Evolutionary conservation across 2,888 invertebrate genomes (phyloP).

Genomic region (Tanypteryx hageni): DNA sequence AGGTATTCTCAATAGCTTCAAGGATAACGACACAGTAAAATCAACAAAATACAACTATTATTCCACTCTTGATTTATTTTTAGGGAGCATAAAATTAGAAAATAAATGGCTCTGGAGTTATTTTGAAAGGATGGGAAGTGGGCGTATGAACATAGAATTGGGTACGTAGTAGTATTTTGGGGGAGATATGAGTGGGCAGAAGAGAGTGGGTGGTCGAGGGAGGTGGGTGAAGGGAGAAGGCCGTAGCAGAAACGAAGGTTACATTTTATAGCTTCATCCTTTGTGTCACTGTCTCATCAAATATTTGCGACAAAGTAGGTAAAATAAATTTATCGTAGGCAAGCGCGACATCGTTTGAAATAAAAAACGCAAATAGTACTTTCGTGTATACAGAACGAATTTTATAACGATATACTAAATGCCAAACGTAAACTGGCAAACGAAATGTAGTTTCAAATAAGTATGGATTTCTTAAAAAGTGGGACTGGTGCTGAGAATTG

Average conservation of each 20-base stretch:
- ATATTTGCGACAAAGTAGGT: not conserved
- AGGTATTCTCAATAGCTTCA: too few relatives aligned
- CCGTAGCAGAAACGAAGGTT: not conserved
- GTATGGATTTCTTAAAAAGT: not conserved
- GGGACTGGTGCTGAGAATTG: not conserved
- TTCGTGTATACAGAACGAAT: too few relatives aligned
- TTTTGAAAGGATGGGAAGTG: too few relatives aligned
- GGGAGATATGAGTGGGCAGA: too few relatives aligned
- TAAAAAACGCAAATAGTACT: not conserved
- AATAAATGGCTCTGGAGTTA: too few relatives aligned
- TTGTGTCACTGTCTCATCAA: not conserved
- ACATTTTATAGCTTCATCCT: not conserved
- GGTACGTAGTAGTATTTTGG: too few relatives aligned
- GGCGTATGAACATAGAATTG: too few relatives aligned
- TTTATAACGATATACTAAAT: not conserved
- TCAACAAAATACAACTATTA: too few relatives aligned
- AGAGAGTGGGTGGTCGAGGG: too few relatives aligned
- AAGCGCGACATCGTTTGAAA: not conserved
- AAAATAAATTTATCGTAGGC: not conserved
- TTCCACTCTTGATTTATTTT: too few relatives aligned
- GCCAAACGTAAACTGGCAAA: not conserved
- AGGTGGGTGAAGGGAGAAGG: not conserved
- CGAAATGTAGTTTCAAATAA: not conserved
- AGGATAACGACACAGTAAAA: too few relatives aligned
- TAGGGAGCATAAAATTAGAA: too few relatives aligned